phyloP scores from a whole-genome alignment of 2,113 vertebrate genomes.

The Passer montanus region DNA sequence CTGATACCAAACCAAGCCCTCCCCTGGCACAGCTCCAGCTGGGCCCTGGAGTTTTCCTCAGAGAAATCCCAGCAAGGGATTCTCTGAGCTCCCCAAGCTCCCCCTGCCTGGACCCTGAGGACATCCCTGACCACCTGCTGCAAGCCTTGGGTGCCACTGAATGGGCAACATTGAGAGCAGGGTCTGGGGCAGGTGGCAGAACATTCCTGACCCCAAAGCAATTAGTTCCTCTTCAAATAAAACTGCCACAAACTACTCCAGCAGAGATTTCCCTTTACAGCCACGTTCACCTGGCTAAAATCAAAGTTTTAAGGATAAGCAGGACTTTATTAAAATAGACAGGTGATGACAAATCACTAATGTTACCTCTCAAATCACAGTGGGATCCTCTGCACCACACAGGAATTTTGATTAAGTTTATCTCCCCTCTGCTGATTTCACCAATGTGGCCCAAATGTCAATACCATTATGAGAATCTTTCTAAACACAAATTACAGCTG shows the following conservation, averaged over 20 bases:
- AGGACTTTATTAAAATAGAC: slow-evolving; percentile 26
- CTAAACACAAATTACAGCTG: not conserved
- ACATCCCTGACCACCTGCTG: not conserved
- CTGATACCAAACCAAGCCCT: not conserved
- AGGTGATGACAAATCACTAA: slow-evolving; percentile 69
- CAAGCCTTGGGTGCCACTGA: not conserved
- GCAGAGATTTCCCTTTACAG: not conserved
- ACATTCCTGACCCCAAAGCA: not conserved
- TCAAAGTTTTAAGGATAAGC: not conserved
- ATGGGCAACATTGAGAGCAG: not conserved
- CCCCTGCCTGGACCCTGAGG: not conserved
- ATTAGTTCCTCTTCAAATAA: not conserved
- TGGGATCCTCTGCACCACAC: not conserved
- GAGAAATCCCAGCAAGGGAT: not conserved
- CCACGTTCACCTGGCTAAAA: not conserved
- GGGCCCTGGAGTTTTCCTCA: not conserved
- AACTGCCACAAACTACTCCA: not conserved
- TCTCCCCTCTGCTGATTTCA: slow-evolving; percentile 33
- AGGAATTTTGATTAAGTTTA: slow-evolving; percentile 59
- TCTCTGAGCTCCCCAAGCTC: not conserved
- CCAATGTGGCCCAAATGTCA: slow-evolving; percentile 61
- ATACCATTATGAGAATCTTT: not conserved
- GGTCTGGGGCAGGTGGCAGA: not conserved
- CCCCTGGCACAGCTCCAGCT: not conserved
- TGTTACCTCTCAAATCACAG: slow-evolving; percentile 8